Evolutionary conservation across 2,888 invertebrate genomes (phyloP), one percentile per base, ranked within the genome.

Genomic region (Idaea biselata): DNA sequence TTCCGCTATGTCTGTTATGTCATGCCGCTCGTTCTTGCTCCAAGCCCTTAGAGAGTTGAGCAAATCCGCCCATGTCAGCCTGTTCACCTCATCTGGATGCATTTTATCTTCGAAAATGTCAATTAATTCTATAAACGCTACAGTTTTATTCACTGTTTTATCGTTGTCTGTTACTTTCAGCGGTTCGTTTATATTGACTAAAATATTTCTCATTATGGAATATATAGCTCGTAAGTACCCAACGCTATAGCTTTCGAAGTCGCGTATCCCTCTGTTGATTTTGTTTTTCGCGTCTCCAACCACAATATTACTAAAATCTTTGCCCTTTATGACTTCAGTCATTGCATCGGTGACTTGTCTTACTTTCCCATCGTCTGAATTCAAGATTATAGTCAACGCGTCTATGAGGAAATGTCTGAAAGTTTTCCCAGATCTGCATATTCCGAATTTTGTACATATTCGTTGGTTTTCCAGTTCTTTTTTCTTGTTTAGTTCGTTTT

Each of bases 361-460:
- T 0, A 87, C 33, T 63, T 78, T 79, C 0, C 6, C 57, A 17
- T 82, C 69, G 11, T 78, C 68, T 0, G 67, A 61, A n/a, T 61
- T 66, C 0, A 83, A 7, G 0, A 82, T 18, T 18, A 68, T 73
- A 0, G 16, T 63, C 1, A 85, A 7, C 0, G 80, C 14, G 2
- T 81, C 73, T 2, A 65, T 61, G 6, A 80, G 0, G 18, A 82
- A 82, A 0, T 72, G 65, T 0, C 73, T 75, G 11, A 80, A 83
- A 0, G 74, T 78, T 0, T 68, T 59, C 0, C 61, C 62, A 0
- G 63, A 69, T n/a, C 79, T 68, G 60, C 88, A 88, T 4, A 85
- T 74, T 0, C 72, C 68, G 53, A 83, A 77, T 66, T 79, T 77
- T 2, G 66, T 67, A 58, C 86, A 87, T 0, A 80, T 78, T 6